Base-by-base conservation (phyloP, 1,140 invertebrate genomes). In the Orchesella cincta region DNA sequence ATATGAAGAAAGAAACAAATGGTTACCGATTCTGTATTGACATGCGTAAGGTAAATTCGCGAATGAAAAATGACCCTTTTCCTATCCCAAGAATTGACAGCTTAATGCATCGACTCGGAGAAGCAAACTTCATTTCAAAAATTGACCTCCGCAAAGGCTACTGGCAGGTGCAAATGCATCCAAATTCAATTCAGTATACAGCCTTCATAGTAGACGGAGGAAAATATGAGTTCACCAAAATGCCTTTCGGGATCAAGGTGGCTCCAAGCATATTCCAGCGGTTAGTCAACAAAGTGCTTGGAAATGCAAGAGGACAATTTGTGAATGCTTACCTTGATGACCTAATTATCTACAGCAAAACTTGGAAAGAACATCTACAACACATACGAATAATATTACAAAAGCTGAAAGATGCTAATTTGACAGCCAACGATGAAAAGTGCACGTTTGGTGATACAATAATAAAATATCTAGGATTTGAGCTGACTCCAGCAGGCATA, bases 401-500 rank as follows among this genome's bases (percentile, higher is more conserved):
- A 8, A 5, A 23, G 23, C 31, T 71, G 8, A 57, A 81, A 67
- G 23, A 83, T 78, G 57, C 57, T 12, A 64, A 29, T 5, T 23
- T 64, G 23, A 23, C 57, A n/a, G 28, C 28, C 5, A 64, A 64
- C 23, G n/a, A 12, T 12, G 57, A 64, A 29, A 64, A 64, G 23
- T 64, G n/a, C 28, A 8, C n/a, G 12, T 64, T 64, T 64, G 57
- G n/a, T 64, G 28, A 64, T 8, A 64, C n/a, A 64, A n/a, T 12
- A 8, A 83, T 87, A 1, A 73, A 78, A 1, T 88, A 85, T 82
- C 79, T 88, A 51, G 87, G 86, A 5, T 86, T 87, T 75, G 76
- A 84, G 0, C 83, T 87, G 33, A 83, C 84, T 1, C 73, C 81
- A 34, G 73, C 85, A 0, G 86, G 87, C 26, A 81, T 88, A 8